phyloP scores from a whole-genome alignment of 92 coral and sea anemone genomes.

The Porites cylindrica region DNA sequence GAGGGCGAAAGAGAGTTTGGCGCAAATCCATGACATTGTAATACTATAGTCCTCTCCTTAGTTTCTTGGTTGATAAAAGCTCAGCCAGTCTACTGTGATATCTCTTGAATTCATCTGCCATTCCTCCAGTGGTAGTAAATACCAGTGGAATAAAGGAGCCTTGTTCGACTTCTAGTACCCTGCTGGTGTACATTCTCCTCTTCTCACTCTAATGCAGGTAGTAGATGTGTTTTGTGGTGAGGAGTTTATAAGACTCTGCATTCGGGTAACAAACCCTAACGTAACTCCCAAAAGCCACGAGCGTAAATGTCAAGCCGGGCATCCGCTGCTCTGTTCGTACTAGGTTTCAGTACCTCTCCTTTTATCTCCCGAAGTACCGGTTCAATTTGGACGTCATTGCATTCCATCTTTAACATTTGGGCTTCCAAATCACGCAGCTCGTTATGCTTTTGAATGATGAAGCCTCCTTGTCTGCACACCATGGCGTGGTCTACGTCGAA shows the following conservation, averaged over 20 bases:
- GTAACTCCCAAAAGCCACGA: neutral
- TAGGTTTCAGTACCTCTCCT: neutral
- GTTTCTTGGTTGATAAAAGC: no score
- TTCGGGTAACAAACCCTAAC: neutral
- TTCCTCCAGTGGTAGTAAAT: no score
- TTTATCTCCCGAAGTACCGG: slow-evolving; percentile 43
- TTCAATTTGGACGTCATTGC: slow-evolving; percentile 53
- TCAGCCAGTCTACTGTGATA: no score
- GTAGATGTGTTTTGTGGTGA: slow-evolving; percentile 24
- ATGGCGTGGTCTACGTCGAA: slow-evolving; percentile 53
- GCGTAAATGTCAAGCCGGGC: slow-evolving; percentile 48
- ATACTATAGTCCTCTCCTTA: no score
- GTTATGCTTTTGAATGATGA: slow-evolving; percentile 58
- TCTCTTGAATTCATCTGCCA: no score
- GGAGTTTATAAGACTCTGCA: slow-evolving; percentile 15
- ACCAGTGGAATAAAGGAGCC: no score
- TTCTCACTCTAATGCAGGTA: slow-evolving; percentile 16
- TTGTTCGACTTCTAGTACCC: no score
- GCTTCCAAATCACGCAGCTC: slow-evolving; percentile 61
- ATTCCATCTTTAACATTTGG: slow-evolving; percentile 51
- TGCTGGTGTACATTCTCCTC: slow-evolving; percentile 3
- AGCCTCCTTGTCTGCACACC: slow-evolving; percentile 56
- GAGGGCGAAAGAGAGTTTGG: no score
- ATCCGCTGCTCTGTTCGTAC: slow-evolving; percentile 39
- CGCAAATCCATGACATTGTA: no score